phyloP scores from a whole-genome alignment of 2,888 invertebrate genomes.

The Melinopterus prodromus region DNA sequence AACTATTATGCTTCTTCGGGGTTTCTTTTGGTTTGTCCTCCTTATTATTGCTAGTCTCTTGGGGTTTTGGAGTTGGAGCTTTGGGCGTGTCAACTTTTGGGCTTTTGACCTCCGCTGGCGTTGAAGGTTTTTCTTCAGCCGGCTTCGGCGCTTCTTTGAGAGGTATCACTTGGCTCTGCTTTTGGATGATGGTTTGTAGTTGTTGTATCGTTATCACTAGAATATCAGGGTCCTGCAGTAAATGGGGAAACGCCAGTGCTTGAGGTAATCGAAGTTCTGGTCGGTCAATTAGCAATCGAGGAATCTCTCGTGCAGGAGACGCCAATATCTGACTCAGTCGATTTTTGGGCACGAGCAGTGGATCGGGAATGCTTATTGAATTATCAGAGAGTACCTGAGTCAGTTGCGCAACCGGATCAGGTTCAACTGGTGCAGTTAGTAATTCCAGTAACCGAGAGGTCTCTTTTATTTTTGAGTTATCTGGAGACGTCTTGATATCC shows the following conservation, averaged over 20 bases:
- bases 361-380: constrained; percentile 80
- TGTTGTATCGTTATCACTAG: constrained; percentile 80
- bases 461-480: constrained; percentile 46
- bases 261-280: constrained; percentile 79
- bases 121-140: constrained; percentile 5
- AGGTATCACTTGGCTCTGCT: constrained; percentile 58
- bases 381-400: constrained; percentile 72
- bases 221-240: constrained; percentile 80
- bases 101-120: constrained; percentile 32
- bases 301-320: constrained; percentile 80
- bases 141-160: constrained; percentile 50
- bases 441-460: constrained; percentile 60
- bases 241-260: constrained; percentile 75
- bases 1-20: constrained; percentile 29
- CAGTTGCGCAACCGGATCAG: constrained; percentile 76
- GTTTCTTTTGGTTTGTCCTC: constrained; percentile 32
- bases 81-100: constrained; percentile 41
- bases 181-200: constrained; percentile 71
- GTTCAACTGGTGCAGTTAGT: constrained; percentile 58
- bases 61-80: constrained; percentile 35
- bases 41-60: constrained; percentile 32
- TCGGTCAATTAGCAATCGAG: constrained; percentile 73
- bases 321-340: constrained; percentile 74
- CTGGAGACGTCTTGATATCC: constrained; percentile 54
- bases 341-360: constrained; percentile 81